Conservation (phyloP, 1,140 invertebrate species). For the Drosophila bocqueti region DNA sequence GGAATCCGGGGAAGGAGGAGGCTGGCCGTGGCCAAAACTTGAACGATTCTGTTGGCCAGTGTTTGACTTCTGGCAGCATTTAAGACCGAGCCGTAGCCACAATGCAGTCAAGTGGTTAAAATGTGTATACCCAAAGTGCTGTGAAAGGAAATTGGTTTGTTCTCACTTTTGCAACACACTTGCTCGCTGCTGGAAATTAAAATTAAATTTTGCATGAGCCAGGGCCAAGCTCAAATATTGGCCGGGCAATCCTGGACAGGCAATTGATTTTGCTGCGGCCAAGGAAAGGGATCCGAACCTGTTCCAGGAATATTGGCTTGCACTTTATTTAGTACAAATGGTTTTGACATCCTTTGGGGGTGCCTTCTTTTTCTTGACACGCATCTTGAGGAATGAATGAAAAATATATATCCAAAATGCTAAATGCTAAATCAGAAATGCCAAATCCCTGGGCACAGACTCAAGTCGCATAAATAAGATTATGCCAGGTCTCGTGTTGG, state of each 20-base stretch:
- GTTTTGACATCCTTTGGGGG: constrained; percentile 7
- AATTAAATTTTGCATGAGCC: constrained; percentile 77
- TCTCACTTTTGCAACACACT: constrained; percentile 70
- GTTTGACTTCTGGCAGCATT: constrained; percentile 71
- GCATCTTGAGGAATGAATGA: constrained; percentile 17
- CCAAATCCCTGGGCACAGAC: constrained; percentile 38
- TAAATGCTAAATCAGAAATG: constrained; percentile 54
- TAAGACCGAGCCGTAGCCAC: constrained; percentile 58
- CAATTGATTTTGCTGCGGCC: constrained; percentile 68
- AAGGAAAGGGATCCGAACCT: constrained; percentile 7
- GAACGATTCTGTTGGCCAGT: constrained; percentile 37
- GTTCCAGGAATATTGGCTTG: not conserved
- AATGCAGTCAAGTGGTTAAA: constrained; percentile 79
- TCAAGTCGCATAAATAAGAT: constrained; percentile 73
- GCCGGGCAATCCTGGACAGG: constrained; percentile 49
- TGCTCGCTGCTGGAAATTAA: constrained; percentile 68
- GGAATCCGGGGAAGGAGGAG: not conserved
- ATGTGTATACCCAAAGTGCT: constrained; percentile 48
- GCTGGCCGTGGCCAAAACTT: constrained; percentile 39
- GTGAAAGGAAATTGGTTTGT: constrained; percentile 64
- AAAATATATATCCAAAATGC: constrained; percentile 24
- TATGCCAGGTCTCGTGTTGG: constrained; percentile 66
- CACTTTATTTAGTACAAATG: constrained; percentile 2
- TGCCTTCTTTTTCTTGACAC: constrained; percentile 20
- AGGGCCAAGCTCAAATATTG: constrained; percentile 42